Evolutionary conservation across 1,140 invertebrate species (phyloP).

Genomic region (Ladona fulva): DNA sequence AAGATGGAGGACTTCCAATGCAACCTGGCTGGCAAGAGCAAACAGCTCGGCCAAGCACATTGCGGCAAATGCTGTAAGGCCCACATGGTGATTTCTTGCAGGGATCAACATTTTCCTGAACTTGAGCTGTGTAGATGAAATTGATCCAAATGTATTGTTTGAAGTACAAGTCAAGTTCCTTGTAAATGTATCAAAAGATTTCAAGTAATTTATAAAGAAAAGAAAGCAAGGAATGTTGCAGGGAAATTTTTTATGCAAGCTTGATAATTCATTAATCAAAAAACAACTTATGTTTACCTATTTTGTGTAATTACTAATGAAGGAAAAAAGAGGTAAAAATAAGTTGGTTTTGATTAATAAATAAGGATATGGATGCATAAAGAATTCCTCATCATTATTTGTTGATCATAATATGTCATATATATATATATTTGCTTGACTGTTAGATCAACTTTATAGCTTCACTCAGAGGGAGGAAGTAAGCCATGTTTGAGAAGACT

Average conservation of each 20-base stretch:
- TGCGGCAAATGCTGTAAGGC: slow-evolving; percentile 60
- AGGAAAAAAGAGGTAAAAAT: too few species aligned
- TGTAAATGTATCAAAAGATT: too few species aligned
- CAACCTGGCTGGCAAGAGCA: slow-evolving; percentile 61
- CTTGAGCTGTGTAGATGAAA: slow-evolving; percentile 16
- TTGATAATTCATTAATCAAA: neutral
- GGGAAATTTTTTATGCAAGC: slow-evolving; percentile 19
- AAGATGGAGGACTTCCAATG: slow-evolving; percentile 61
- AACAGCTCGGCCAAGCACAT: slow-evolving; percentile 53
- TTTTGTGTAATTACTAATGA: too few species aligned
- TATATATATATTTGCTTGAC: too few species aligned
- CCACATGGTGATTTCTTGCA: slow-evolving; percentile 60
- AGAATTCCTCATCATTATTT: too few species aligned
- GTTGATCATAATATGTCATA: too few species aligned
- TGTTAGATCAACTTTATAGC: too few species aligned
- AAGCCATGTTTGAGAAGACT: too few species aligned
- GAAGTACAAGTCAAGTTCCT: neutral
- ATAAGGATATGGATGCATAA: too few species aligned
- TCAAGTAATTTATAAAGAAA: neutral
- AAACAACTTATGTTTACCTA: neutral
- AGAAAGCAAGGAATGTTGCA: slow-evolving; percentile 19
- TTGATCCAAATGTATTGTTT: neutral
- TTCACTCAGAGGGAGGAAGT: too few species aligned
- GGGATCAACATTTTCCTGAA: slow-evolving; percentile 32
- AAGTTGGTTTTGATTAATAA: too few species aligned